phyloP scores from a whole-genome alignment of 2,888 invertebrate species.

The Cylloceria caligata region DNA sequence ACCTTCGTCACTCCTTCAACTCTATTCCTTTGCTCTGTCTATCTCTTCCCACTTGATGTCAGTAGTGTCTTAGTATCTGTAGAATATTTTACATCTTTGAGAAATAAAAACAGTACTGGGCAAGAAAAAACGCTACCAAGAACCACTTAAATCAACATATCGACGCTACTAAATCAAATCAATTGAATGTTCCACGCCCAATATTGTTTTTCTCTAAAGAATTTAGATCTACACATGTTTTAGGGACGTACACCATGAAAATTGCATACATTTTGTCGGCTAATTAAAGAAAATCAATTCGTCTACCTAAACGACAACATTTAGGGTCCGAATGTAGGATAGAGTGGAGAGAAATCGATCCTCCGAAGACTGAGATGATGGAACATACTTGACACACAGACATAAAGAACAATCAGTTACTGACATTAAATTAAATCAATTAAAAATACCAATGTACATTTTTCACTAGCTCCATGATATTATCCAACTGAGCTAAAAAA shows the following conservation, averaged over 20 bases:
- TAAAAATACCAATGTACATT: neutral
- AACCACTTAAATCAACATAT: neutral
- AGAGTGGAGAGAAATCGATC: neutral
- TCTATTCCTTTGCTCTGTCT: slow-evolving; percentile 5
- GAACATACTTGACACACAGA: neutral
- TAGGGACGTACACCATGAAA: neutral
- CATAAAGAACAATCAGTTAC: neutral
- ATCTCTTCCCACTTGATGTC: slow-evolving; percentile 6
- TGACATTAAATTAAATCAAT: neutral
- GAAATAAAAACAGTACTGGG: neutral
- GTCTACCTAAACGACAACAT: neutral
- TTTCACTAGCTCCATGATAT: neutral
- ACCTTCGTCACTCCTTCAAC: slow-evolving; percentile 2
- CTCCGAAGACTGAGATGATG: neutral
- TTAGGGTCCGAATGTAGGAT: neutral
- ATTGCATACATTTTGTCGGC: neutral
- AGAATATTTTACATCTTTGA: neutral
- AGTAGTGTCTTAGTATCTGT: neutral
- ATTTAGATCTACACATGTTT: slow-evolving; percentile 8
- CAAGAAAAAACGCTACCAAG: neutral
- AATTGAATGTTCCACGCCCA: neutral
- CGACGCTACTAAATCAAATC: neutral
- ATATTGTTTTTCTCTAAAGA: neutral
- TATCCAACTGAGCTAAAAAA: too few species aligned
- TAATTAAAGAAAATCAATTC: neutral